Percentiles rank a stretch among this genome's conserved stretches.
phyloP scores from a whole-genome alignment of 2,797 vertebrate genomes.

The Hylomyscus alleni region DNA sequence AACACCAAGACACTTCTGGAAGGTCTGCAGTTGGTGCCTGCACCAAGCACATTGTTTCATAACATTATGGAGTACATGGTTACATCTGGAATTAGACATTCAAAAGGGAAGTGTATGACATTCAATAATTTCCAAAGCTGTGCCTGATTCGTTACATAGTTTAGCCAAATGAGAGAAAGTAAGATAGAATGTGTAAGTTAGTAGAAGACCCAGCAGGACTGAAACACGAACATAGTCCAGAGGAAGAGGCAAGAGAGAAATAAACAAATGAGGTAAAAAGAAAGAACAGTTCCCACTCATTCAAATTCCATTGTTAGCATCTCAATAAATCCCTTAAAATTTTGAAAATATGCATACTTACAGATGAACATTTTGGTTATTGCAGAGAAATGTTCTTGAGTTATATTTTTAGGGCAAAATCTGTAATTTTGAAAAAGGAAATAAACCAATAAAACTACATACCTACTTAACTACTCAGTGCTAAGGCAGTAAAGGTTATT shows the following conservation, averaged over 20 bases:
- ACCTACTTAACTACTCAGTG: neutral
- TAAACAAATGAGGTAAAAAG: neutral
- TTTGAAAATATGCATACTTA: neutral
- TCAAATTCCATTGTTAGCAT: neutral
- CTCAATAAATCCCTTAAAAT: neutral
- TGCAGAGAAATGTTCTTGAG: neutral
- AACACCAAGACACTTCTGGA: no score
- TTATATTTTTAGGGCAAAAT: neutral
- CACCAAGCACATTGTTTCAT: neutral
- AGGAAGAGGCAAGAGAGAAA: neutral
- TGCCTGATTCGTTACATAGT: neutral
- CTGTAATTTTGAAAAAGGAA: neutral
- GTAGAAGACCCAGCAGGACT: neutral
- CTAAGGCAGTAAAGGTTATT: neutral
- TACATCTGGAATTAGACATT: neutral
- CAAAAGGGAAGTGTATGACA: neutral
- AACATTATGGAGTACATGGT: fast-evolving
- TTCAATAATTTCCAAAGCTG: neutral
- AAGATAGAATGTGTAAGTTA: neutral
- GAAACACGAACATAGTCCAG: neutral
- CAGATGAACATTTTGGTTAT: neutral
- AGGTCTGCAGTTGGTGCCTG: neutral
- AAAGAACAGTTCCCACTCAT: neutral
- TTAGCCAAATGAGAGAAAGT: neutral
- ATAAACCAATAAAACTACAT: neutral